phyloP scores from a whole-genome alignment of 2,888 invertebrate species.

The Nezara viridula region DNA sequence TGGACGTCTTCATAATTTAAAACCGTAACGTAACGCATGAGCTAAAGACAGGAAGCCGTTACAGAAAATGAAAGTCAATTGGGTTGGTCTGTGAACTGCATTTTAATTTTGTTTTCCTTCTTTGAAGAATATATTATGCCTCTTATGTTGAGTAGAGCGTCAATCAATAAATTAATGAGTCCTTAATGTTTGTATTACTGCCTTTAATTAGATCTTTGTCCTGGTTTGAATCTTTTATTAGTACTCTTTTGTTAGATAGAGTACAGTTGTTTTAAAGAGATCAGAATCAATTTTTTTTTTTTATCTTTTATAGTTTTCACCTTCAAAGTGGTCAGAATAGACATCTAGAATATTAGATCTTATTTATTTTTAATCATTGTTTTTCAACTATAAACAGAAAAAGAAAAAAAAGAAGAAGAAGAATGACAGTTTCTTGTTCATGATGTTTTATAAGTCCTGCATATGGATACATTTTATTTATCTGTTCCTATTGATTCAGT shows the following conservation, averaged over 20 bases:
- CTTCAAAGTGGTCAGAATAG: no score
- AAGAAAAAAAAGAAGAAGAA: no score
- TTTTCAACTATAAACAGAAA: no score
- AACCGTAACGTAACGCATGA: neutral
- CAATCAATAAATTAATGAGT: slow-evolving; percentile 21
- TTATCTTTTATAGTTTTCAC: no score
- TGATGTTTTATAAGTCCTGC: no score
- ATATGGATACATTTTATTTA: no score
- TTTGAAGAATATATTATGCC: slow-evolving; percentile 42
- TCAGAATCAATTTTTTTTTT: neutral
- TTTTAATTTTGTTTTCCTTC: slow-evolving; percentile 47
- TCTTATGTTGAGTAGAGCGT: neutral
- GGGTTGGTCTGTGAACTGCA: slow-evolving; percentile 29
- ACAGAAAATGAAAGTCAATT: slow-evolving; percentile 49
- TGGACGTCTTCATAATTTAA: slow-evolving; percentile 2
- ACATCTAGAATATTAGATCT: no score
- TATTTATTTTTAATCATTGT: no score
- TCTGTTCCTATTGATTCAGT: no score
- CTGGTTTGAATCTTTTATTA: neutral
- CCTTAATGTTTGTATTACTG: slow-evolving; percentile 19
- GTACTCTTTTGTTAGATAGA: neutral
- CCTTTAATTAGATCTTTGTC: slow-evolving; percentile 1
- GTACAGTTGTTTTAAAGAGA: no score
- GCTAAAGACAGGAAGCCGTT: slow-evolving; percentile 29
- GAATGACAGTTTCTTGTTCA: no score